These are phyloP conservation scores for Buteo buteo DNA, from an alignment of 2,113 vertebrate species.

Conservation along the genomic window DNA sequence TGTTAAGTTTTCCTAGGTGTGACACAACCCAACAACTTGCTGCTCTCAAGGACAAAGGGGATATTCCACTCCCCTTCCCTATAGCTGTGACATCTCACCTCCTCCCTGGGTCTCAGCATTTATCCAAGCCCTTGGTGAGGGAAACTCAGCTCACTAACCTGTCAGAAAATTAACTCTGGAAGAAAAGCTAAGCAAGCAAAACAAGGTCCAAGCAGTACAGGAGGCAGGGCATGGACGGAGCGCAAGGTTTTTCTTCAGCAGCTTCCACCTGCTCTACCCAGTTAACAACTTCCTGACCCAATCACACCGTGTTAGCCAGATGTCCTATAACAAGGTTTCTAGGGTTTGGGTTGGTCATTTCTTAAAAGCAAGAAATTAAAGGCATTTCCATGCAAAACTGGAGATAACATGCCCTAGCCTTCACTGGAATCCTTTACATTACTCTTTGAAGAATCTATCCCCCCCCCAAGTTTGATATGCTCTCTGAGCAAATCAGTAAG, in stretches of 20 bases:
- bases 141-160: background rate
- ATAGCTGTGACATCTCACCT: background rate
- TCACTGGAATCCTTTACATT: background rate
- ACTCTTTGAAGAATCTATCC: background rate
- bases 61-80: background rate
- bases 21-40: background rate
- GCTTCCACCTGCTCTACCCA: background rate
- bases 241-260: background rate
- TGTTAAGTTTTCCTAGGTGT: background rate
- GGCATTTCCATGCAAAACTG: background rate
- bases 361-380: background rate
- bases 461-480: background rate
- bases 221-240: background rate
- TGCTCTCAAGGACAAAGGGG: background rate
- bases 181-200: background rate
- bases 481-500: background rate
- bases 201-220: background rate
- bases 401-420: background rate
- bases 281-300: background rate
- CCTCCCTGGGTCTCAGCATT: background rate
- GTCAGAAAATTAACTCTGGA: background rate
- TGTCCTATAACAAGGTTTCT: background rate
- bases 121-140: background rate
- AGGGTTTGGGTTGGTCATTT: background rate
- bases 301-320: rapidly evolving